Conservation (phyloP, 2,888 invertebrate species). For the Phlogophora meticulosa region DNA sequence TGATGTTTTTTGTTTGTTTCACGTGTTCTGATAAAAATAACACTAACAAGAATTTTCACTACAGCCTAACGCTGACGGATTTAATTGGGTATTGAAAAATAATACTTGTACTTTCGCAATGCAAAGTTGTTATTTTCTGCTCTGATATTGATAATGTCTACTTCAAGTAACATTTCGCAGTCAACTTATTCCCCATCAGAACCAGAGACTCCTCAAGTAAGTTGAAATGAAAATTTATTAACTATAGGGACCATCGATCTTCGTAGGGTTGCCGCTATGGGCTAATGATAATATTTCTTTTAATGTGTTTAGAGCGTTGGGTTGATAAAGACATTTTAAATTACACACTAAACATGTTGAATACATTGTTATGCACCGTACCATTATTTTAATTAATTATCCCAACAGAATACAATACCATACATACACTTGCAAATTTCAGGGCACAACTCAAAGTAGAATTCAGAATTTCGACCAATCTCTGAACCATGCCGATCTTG, state of each 20-base stretch:
- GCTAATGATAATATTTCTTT: too few relatives aligned
- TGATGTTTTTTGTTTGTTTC: not conserved
- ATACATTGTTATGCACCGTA: not conserved
- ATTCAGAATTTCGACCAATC: constrained; percentile 86
- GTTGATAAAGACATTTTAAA: not conserved
- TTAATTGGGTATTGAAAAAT: not conserved
- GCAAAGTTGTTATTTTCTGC: not conserved
- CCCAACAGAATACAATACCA: not conserved
- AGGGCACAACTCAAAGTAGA: constrained; percentile 79
- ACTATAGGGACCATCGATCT: not conserved
- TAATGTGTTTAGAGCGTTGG: not conserved
- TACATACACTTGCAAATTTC: constrained; percentile 64
- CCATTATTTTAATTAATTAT: not conserved
- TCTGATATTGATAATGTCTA: constrained; percentile 80
- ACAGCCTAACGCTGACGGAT: not conserved
- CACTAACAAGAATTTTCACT: not conserved
- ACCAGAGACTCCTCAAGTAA: constrained; percentile 86
- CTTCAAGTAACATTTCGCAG: constrained; percentile 87
- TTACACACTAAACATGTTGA: not conserved
- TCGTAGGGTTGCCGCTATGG: not conserved
- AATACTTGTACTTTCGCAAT: too few relatives aligned
- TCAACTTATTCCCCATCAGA: constrained; percentile 87
- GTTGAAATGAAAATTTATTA: constrained; percentile 2
- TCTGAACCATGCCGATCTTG: constrained; percentile 89
- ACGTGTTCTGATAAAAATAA: not conserved